These are phyloP conservation scores for Camponotus floridanus DNA, from an alignment of 1,140 invertebrate genomes.

Conservation along the genomic window DNA sequence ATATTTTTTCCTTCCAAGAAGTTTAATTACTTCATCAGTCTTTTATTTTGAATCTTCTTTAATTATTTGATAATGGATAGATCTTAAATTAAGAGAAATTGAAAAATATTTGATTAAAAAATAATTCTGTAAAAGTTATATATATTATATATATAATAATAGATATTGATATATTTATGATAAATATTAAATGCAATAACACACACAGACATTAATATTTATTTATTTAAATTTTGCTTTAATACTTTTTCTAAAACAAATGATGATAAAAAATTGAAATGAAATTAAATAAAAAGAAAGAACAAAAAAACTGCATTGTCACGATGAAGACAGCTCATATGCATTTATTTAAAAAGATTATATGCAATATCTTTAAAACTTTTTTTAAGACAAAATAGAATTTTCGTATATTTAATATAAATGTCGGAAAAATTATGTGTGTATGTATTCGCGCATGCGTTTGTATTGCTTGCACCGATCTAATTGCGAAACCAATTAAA, in stretches of 20 bases:
- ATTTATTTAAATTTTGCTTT: slow-evolving; percentile 13
- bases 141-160: not conserved
- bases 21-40: not conserved
- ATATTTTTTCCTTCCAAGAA: not conserved
- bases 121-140: not conserved
- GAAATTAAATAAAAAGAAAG: slow-evolving; percentile 25
- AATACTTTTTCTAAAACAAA: slow-evolving; percentile 6
- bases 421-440: not conserved
- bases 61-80: not conserved
- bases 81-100: not conserved
- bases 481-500: slow-evolving; percentile 35
- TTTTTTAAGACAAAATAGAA: not conserved
- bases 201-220: not conserved
- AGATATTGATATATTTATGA: not conserved
- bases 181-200: slow-evolving; percentile 2
- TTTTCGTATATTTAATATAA: slow-evolving; percentile 10
- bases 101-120: not conserved
- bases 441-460: not conserved
- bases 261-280: not conserved
- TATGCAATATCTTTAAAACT: not conserved
- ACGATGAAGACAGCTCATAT: not conserved
- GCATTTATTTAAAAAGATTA: not conserved
- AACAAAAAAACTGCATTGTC: not conserved
- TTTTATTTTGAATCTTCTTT: not conserved
- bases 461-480: not conserved